Evolutionary conservation across 2,797 vertebrate genomes (phyloP).

Genomic region (Poecilia gillii): DNA sequence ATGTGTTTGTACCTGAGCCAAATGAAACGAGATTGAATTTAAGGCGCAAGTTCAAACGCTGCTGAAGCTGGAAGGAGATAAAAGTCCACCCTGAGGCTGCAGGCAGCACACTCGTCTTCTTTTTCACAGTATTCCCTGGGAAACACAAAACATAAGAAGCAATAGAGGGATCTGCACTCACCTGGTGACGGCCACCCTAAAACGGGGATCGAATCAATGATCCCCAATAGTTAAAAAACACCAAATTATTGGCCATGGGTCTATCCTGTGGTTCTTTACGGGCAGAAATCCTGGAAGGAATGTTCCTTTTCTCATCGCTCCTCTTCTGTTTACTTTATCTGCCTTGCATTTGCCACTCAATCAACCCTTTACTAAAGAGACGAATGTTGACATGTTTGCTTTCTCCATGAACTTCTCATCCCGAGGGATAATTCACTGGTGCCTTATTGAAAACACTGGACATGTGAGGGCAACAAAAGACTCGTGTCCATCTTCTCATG

Average conservation of each 20-base stretch:
- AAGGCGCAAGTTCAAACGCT: not conserved
- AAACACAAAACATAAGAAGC: slow-evolving; percentile 45
- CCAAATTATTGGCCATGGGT: slow-evolving; percentile 44
- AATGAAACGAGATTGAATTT: slow-evolving; percentile 11
- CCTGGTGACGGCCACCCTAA: slow-evolving; percentile 41
- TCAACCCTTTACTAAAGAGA: slow-evolving; percentile 47
- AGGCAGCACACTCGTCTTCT: slow-evolving; percentile 11
- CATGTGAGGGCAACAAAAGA: slow-evolving; percentile 74
- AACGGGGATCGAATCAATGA: slow-evolving; percentile 79
- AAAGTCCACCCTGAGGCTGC: slow-evolving; percentile 38
- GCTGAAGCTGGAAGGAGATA: slow-evolving; percentile 32
- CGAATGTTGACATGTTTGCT: slow-evolving; percentile 63
- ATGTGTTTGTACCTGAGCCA: slow-evolving; percentile 22
- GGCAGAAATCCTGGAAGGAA: slow-evolving; percentile 34
- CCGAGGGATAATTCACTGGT: slow-evolving; percentile 89
- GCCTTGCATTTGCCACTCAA: slow-evolving; percentile 53
- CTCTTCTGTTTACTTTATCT: slow-evolving; percentile 41
- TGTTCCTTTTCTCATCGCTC: slow-evolving; percentile 48
- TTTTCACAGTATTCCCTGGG: slow-evolving; percentile 5
- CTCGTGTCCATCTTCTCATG: slow-evolving; percentile 29
- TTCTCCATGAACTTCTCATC: slow-evolving; percentile 79
- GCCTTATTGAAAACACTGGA: slow-evolving; percentile 88
- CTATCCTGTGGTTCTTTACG: slow-evolving; percentile 18
- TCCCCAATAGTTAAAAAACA: slow-evolving; percentile 41
- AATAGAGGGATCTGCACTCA: slow-evolving; percentile 55